A percentile compares a stretch with the other conserved stretches of the same genome.
Evolutionary conservation across 2,888 invertebrate species (phyloP).

Genomic region (Congeria kusceri): DNA sequence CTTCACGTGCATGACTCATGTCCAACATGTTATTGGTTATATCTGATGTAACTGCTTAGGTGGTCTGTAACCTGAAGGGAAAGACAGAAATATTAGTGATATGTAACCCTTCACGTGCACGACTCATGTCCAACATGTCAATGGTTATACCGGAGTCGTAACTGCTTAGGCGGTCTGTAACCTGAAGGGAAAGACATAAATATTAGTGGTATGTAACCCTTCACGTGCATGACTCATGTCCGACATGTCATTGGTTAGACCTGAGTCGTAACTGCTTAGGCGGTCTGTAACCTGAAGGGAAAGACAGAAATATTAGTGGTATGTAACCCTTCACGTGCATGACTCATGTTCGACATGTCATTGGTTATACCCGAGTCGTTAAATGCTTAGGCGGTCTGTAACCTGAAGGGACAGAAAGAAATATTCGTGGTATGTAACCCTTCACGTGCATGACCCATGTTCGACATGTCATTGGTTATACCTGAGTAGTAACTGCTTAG

Average conservation of each 20-base stretch:
- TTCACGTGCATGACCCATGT: conserved; percentile 35
- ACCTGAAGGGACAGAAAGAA: conserved; percentile 39
- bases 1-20: conserved; percentile 32
- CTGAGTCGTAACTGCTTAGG: conserved; percentile 63
- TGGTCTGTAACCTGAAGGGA: conserved; percentile 50
- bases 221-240: conserved; percentile 42
- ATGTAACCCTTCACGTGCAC: conserved; percentile 19
- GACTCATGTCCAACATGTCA: conserved; percentile 62
- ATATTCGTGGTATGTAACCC: neutral
- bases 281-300: conserved; percentile 51
- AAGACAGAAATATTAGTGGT: conserved; percentile 4
- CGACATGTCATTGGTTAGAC: conserved; percentile 66
- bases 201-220: neutral
- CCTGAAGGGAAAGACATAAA: conserved; percentile 36
- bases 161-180: conserved; percentile 53
- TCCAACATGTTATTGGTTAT: conserved; percentile 66
- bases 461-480: conserved; percentile 64
- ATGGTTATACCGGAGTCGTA: conserved; percentile 69
- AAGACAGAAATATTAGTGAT: conserved; percentile 4
- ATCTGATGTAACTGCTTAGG: conserved; percentile 65
- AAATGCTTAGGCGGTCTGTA: conserved; percentile 52
- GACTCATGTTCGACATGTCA: conserved; percentile 62
- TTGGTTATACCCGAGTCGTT: conserved; percentile 69
- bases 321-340: conserved; percentile 20
- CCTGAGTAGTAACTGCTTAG: conserved; percentile 65